These are phyloP conservation scores for Cantharis lateralis DNA, from an alignment of 2,888 invertebrate species.

Conservation along the genomic window DNA sequence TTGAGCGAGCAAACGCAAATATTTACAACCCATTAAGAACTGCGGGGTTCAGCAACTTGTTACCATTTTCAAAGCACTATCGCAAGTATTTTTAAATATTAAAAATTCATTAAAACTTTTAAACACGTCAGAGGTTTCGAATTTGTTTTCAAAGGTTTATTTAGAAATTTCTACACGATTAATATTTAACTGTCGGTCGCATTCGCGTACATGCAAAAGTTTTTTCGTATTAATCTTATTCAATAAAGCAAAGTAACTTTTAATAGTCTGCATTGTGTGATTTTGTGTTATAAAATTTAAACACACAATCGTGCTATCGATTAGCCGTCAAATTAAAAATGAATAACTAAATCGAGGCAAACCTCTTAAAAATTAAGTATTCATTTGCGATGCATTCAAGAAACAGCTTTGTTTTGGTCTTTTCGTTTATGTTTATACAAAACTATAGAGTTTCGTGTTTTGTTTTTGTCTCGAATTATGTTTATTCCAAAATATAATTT, in stretches of 20 bases:
- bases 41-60: not conserved
- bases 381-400: not conserved
- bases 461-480: not conserved
- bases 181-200: not conserved
- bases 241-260: not conserved
- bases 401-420: no score
- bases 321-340: not conserved
- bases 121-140: not conserved
- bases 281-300: not conserved
- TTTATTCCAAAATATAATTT: not conserved
- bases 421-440: no score
- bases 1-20: not conserved
- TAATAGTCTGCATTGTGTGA: not conserved
- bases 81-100: not conserved
- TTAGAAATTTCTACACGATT: not conserved
- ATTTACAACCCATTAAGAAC: not conserved
- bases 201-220: not conserved
- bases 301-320: not conserved
- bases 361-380: not conserved
- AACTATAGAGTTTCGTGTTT: no score
- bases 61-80: not conserved
- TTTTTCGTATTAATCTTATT: not conserved
- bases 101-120: not conserved
- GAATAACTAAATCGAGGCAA: not conserved
- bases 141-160: not conserved